Evolutionary conservation across 2,888 invertebrate species (phyloP).

Genomic region (Plebejus argus): DNA sequence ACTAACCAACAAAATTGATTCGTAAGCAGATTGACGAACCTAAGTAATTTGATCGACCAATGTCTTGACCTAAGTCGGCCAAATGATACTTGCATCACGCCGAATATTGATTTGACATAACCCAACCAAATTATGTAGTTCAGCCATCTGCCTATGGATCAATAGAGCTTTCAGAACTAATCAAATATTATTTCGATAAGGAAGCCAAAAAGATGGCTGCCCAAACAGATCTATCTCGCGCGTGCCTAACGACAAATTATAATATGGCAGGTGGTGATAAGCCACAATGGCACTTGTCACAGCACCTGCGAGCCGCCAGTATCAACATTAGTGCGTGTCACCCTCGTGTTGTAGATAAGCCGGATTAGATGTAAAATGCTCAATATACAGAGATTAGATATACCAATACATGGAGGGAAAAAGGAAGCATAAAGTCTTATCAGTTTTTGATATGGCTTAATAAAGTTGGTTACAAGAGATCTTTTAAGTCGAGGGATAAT

Average conservation of each 20-base stretch:
- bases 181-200: background rate
- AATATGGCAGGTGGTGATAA: background rate
- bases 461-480: background rate
- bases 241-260: background rate
- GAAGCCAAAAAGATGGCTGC: background rate
- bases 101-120: no score
- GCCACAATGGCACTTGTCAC: background rate
- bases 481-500: background rate
- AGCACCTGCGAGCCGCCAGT: conserved; percentile 1
- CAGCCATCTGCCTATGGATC: background rate
- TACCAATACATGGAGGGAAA: background rate
- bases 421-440: background rate
- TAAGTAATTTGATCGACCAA: background rate
- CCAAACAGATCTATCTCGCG: background rate
- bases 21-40: background rate
- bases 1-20: no score
- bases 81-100: no score
- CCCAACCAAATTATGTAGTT: background rate
- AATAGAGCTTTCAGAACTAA: background rate
- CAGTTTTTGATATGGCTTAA: background rate
- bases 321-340: conserved; percentile 6
- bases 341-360: conserved; percentile 5
- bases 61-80: background rate
- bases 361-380: background rate
- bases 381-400: conserved; percentile 9